Base-by-base conservation (phyloP, 2,113 vertebrate species). In the Prinia subflava region DNA sequence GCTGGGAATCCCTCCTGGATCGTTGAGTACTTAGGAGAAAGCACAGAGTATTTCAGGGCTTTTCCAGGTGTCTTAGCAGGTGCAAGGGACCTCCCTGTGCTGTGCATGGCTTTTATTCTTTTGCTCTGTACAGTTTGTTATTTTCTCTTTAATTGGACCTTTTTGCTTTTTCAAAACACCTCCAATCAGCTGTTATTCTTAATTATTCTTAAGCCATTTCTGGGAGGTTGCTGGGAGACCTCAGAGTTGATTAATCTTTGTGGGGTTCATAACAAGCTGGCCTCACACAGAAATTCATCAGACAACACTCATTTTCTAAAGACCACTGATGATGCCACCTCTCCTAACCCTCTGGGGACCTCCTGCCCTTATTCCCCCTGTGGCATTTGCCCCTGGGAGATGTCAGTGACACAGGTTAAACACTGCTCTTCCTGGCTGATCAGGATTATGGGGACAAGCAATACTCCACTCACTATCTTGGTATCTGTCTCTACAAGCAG, bases 301-400 rank as follows among this genome's bases (percentile, higher is more conserved):
- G 33, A 13, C 33, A 76, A 33, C 4, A 47, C 18, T 7, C 3
- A 19, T 44, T 31, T 87, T 37, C 15, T 77, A 67, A 64, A 64
- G 20, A 46, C 4, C 15, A 30, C 3, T 49, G 37, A 25, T 0
- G 0, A 46, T 1, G 1, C 14, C 11, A 64, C 5, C 4, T 56
- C 11, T 89, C 49, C 24, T 55, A 41, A 73, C 11, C 11, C 8
- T 46, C 28, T n/a, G 21, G 5, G 9, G 5, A 33, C 11, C 13
- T 42, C 42, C 42, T 55, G 44, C 6, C 2, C 7, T 83, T 79
- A 41, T 25, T 78, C 6, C 2, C 11, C 5, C 6, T 28, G 9
- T 22, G 20, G 31, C 42, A 63, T 15, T 82, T 78, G 5, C 2
- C 16, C 21, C 28, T 79, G 31, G 67, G 14, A 86, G 60, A 11